phyloP scores from a whole-genome alignment of 2,888 invertebrate genomes.

The Seira musarum region DNA sequence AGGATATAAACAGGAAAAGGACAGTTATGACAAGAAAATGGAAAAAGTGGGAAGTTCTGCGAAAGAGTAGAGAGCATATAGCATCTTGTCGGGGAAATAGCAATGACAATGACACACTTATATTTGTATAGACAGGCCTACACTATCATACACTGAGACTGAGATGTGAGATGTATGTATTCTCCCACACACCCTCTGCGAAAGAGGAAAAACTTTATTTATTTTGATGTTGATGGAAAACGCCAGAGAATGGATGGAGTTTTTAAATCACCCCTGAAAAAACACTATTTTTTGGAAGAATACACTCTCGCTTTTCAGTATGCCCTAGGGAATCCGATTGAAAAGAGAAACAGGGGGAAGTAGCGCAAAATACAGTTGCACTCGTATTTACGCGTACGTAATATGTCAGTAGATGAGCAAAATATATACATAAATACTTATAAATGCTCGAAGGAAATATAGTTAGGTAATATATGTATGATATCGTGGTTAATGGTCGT shows the following conservation, averaged over 20 bases:
- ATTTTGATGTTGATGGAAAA: constrained; percentile 40
- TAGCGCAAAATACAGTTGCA: constrained; percentile 27
- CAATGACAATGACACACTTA: constrained; percentile 2
- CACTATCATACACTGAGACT: no score
- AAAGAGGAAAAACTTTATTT: no score
- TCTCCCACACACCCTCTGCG: no score
- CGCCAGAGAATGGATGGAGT: constrained; percentile 23
- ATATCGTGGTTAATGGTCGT: background rate
- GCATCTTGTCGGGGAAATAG: background rate
- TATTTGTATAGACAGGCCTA: no score
- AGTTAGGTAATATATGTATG: background rate
- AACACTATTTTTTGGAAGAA: constrained; percentile 29
- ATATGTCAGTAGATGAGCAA: background rate
- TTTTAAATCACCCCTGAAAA: constrained; percentile 46
- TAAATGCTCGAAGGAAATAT: background rate
- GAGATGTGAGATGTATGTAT: no score
- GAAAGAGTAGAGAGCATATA: background rate
- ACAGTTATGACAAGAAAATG: constrained; percentile 3
- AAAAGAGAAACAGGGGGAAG: constrained; percentile 22
- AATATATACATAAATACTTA: background rate
- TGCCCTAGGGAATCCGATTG: constrained; percentile 48
- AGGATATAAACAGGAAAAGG: constrained; percentile 6
- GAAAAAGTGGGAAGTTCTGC: background rate
- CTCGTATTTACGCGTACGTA: background rate
- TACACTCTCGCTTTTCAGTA: constrained; percentile 48